Evolutionary conservation across 2,888 invertebrate species (phyloP), one percentile per base, ranked within the genome.

Genomic region (Epirrhoe tristata): DNA sequence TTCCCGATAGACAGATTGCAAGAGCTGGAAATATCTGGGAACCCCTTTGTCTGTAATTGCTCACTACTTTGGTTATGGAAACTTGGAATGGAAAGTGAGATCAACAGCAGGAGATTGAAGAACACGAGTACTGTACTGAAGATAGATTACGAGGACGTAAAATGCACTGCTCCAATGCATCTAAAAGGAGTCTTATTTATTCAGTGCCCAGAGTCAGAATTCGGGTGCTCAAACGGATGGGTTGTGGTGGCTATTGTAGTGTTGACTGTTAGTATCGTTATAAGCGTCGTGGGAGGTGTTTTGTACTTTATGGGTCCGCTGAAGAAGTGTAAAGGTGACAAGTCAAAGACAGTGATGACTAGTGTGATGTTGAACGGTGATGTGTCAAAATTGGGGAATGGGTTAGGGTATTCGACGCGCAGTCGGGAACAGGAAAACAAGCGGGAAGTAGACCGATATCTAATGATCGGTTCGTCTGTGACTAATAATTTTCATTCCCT

Each of bases 61-160:
- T 97, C 97, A 58, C 90, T 98, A 67, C 94, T 97, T 70, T 98
- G 98, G 98, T 91, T 98, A 52, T 97, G 97, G 97, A 96, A 96
- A 81, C 93, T 97, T 54, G 90, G 89, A 31, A 86, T 84, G 71
- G 91, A 92, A 67, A 91, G 90, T 78, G 91, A 91, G 80, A 80
- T 87, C 6, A 90, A 82, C 63, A 87, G 79, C 67, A 90, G 83
- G 69, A 89, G 85, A 67, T 83, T 85, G 63, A 87, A 84, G 52
- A 92, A 91, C 71, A 80, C 87, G 50, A 89, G 88, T 77, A 76
- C 87, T 56, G 86, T 88, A 77, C 81, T 94, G 54, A 90, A 89
- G 77, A 91, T 95, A 76, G 95, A 95, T 81, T 93, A 94, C 64
- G 93, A 94, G 70, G 91, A 94, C 66, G 93, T 95, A 48, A 90